phyloP scores from a whole-genome alignment of 2,113 vertebrate species.

The Tachuris rubrigastra region DNA sequence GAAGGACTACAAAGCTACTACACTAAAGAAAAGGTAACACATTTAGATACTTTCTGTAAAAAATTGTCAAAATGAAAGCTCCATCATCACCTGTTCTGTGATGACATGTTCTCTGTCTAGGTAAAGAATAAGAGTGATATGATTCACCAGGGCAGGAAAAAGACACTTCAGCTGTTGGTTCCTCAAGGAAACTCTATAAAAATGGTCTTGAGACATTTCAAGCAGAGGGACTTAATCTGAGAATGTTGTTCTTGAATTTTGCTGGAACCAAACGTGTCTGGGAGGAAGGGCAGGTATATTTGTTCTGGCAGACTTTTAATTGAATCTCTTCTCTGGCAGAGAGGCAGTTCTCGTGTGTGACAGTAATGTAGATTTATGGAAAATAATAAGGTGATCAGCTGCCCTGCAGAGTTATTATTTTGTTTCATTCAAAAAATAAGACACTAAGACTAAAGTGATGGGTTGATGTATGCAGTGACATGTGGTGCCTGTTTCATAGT shows the following conservation, averaged over 20 bases:
- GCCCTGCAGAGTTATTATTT: conserved; percentile 40
- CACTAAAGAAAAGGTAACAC: background rate
- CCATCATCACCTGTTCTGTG: fast-evolving
- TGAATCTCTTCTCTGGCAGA: conserved; percentile 8
- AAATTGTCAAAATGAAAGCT: background rate
- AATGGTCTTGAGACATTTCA: background rate
- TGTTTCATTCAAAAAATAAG: conserved; percentile 1
- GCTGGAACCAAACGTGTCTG: background rate
- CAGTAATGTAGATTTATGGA: conserved; percentile 52
- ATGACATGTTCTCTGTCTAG: background rate
- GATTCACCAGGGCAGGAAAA: background rate
- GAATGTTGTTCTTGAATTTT: background rate
- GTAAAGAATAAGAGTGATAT: background rate
- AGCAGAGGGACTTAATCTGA: background rate
- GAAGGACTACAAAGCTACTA: background rate
- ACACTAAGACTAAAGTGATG: background rate
- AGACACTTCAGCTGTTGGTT: background rate
- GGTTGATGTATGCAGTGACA: background rate
- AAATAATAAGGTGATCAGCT: conserved; percentile 48
- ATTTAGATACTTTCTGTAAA: background rate
- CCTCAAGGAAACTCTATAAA: background rate
- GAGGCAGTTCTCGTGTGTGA: background rate
- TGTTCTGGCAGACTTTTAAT: conserved; percentile 40
- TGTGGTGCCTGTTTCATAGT: background rate
- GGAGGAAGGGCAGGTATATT: conserved; percentile 3